Base-by-base conservation (phyloP, 2,113 vertebrate genomes). In the Isichthys henryi region DNA sequence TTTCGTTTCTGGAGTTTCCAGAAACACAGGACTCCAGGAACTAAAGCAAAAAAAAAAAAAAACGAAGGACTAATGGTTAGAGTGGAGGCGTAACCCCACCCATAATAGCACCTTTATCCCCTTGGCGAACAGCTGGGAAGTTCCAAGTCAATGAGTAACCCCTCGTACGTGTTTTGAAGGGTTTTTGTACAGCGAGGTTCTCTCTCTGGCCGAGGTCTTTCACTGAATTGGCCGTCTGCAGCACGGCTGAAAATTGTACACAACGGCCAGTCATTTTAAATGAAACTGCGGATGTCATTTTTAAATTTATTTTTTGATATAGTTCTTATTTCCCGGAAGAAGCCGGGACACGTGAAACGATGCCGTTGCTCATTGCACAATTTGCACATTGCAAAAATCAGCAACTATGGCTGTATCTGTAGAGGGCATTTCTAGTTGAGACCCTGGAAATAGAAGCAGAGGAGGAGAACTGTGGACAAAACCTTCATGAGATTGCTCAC, bases 101-200 rank as follows among this genome's bases (percentile, higher is more conserved):
- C 87, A 6, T 48, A 66, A 50, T 50, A 82, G 62, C 53, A 85
- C 88, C 88, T 89, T 85, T 85, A 45, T 23, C 53, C 88, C 88
- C 52, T 83, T 92, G 92, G 91, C 91, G 90, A n/a, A 88, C 91
- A 88, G 90, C 88, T 94, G 95, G 95, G 95, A 95, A 95, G 94
- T 95, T 96, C 95, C 95, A 94, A 91, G 94, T 95, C 95, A 95
- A 95, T 95, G 92, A 93, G 90, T 95, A 94, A 95, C 92, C 93
- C 93, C 77, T 46, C 88, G 92, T 90, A 92, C 92, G 91, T 80
- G 91, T 86, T 88, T 88, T 91, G 90, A 56, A 90, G 23, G 89
- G 93, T 92, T 91, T 92, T 90, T 82, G 23, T 31, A 91, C 90
- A 90, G 91, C 91, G 86, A 91, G 86, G 6, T 84, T 84, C n/a